These are phyloP conservation scores for Schrankia costaestrigalis DNA, from an alignment of 2,888 invertebrate genomes.

Conservation along the genomic window DNA sequence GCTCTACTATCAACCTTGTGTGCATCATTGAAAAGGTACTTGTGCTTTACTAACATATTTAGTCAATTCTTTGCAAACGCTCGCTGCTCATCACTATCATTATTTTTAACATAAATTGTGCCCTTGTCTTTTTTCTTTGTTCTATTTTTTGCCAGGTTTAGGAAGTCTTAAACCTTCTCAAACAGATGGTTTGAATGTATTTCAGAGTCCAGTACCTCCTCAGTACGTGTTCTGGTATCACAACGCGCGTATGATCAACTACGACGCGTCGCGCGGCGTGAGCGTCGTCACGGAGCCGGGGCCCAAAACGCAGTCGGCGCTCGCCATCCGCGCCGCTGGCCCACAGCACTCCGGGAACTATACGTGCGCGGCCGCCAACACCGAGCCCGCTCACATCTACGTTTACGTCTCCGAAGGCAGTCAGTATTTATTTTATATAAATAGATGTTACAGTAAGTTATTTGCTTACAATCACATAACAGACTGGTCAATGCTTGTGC, in stretches of 20 bases:
- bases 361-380: constrained; percentile 93
- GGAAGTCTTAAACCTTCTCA: no score
- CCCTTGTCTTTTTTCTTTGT: background rate
- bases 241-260: constrained; percentile 96
- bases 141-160: no score
- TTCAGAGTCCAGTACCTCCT: constrained; percentile 95
- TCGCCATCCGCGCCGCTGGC: constrained; percentile 90
- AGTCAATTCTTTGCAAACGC: background rate
- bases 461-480: background rate
- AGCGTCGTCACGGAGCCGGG: constrained; percentile 92
- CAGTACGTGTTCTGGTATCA: constrained; percentile 98
- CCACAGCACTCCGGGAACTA: constrained; percentile 95
- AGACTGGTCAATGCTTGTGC: no score
- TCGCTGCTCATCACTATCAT: background rate
- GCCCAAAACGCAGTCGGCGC: constrained; percentile 90
- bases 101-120: background rate
- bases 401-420: constrained; percentile 95
- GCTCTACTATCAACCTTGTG: constrained; percentile 93
- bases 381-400: constrained; percentile 92
- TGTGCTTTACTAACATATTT: background rate
- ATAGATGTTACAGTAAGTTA: no score
- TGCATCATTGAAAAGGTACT: constrained; percentile 94
- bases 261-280: constrained; percentile 91
- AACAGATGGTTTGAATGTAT: no score
- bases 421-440: no score